Conservation (phyloP, 1,140 invertebrate species). For the Formica selysi region DNA sequence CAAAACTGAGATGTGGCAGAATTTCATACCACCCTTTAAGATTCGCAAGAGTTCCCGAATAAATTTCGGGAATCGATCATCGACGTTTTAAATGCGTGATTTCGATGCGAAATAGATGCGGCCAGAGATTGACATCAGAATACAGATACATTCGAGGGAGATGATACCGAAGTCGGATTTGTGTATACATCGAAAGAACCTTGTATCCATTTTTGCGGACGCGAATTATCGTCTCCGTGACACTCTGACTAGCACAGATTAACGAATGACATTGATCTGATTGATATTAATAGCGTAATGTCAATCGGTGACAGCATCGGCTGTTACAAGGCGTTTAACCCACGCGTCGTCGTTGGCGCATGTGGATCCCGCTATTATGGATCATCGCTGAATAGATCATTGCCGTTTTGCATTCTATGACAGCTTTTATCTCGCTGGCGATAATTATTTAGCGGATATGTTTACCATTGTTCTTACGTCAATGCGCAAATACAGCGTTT, state of each 20-base stretch:
- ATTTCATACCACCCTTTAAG: background rate
- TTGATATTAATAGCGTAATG: conserved; percentile 59
- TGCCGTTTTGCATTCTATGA: conserved; percentile 20
- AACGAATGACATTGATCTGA: conserved; percentile 51
- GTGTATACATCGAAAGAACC: conserved; percentile 30
- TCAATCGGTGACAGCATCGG: conserved; percentile 46
- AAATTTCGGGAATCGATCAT: background rate
- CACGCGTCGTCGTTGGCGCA: conserved; percentile 10
- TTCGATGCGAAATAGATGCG: background rate
- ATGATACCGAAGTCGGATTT: conserved; percentile 30
- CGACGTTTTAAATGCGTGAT: background rate
- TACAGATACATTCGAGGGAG: background rate
- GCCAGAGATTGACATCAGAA: background rate
- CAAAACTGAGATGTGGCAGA: background rate
- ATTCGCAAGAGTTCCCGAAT: background rate
- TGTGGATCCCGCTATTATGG: background rate
- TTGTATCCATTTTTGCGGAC: conserved; percentile 59
- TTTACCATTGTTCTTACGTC: conserved; percentile 34
- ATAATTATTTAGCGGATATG: conserved; percentile 33
- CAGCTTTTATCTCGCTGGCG: conserved; percentile 41
- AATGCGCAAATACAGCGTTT: conserved; percentile 12
- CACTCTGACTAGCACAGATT: conserved; percentile 50
- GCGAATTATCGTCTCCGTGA: conserved; percentile 45
- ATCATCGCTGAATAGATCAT: conserved; percentile 31
- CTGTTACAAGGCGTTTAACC: conserved; percentile 28